These are phyloP conservation scores for Drosophila auraria DNA, from an alignment of 1,140 invertebrate species.

Conservation along the genomic window DNA sequence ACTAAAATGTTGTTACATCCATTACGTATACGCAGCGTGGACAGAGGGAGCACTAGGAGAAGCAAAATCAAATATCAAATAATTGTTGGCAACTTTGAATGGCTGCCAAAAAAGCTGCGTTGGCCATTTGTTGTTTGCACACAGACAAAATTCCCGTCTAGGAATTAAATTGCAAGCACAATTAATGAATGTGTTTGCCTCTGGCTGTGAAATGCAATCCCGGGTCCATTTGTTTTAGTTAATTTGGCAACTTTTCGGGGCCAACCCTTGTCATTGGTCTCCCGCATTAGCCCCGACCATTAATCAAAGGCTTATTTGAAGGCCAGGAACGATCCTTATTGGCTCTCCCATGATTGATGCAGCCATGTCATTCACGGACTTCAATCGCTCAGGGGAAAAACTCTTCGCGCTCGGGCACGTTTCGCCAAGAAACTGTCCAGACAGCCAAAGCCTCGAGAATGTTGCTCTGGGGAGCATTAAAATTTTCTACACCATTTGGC, in stretches of 20 bases:
- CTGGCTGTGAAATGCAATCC: constrained; percentile 33
- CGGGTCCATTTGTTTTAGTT: constrained; percentile 57
- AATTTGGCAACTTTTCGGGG: constrained; percentile 30
- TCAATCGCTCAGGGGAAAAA: constrained; percentile 7
- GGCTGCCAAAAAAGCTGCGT: constrained; percentile 54
- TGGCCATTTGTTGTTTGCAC: constrained; percentile 54
- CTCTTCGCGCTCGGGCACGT: constrained; percentile 9
- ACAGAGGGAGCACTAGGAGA: constrained; percentile 1
- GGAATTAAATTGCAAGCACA: constrained; percentile 35
- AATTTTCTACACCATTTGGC: constrained; percentile 77
- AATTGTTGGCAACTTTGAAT: constrained; percentile 70
- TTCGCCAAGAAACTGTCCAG: constrained; percentile 18
- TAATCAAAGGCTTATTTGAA: constrained; percentile 38
- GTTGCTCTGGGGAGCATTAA: constrained; percentile 71
- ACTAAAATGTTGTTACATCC: constrained; percentile 35
- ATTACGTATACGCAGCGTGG: constrained; percentile 63
- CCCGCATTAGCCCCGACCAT: constrained; percentile 12
- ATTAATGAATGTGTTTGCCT: constrained; percentile 44
- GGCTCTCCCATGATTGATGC: constrained; percentile 58
- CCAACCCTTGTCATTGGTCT: constrained; percentile 39
- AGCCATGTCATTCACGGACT: constrained; percentile 42
- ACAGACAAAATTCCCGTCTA: not conserved
- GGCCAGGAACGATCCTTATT: constrained; percentile 20
- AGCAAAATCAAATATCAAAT: constrained; percentile 66
- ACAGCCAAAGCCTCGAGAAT: constrained; percentile 50